Conservation (phyloP, 2,888 invertebrate genomes). For the Catocala fraxini region DNA sequence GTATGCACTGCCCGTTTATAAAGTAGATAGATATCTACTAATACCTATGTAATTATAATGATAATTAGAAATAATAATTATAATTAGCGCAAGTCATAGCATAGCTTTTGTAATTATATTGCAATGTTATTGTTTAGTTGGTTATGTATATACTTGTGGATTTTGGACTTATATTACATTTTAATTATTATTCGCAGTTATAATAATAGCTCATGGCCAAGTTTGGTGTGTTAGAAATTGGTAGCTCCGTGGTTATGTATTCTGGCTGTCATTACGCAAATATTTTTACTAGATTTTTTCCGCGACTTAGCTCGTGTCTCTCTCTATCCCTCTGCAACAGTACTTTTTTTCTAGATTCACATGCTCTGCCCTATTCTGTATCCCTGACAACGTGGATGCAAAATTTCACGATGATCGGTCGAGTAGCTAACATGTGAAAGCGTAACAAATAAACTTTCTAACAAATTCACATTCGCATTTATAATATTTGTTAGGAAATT, state of each 20-base stretch:
- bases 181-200: background rate
- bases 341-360: too few species aligned
- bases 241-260: background rate
- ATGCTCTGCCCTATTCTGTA: background rate
- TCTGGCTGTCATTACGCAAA: too few species aligned
- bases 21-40: conserved; percentile 35
- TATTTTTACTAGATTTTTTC: too few species aligned
- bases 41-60: conserved; percentile 26
- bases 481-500: background rate
- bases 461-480: too few species aligned
- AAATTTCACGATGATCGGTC: too few species aligned
- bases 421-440: too few species aligned
- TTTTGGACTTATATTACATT: conserved; percentile 1
- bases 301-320: too few species aligned
- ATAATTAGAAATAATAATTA: conserved; percentile 29
- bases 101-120: conserved; percentile 41
- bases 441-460: too few species aligned
- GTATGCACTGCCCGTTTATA: conserved; percentile 50
- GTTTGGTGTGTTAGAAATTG: background rate
- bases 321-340: too few species aligned
- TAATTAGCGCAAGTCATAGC: conserved; percentile 8
- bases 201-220: background rate
- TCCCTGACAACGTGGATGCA: too few species aligned
- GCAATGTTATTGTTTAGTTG: conserved; percentile 14
- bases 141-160: conserved; percentile 11